Conservation (phyloP, 2,797 vertebrate species). For the Pseudopleuronectes americanus region DNA sequence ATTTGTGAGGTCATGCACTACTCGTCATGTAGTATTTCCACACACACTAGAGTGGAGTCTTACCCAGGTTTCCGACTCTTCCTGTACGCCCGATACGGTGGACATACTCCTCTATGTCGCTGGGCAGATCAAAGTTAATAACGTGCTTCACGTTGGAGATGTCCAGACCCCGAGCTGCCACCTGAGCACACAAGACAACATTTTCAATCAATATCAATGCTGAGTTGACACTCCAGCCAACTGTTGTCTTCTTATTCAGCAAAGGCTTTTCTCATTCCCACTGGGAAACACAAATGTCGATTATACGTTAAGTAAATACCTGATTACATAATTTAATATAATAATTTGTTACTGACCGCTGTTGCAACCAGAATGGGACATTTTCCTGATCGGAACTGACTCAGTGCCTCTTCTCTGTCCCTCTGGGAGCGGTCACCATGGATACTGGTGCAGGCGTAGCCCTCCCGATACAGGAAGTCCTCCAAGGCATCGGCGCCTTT, state of each 20-base stretch:
- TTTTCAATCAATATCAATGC: neutral
- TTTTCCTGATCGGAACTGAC: slow-evolving; percentile 95
- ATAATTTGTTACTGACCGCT: slow-evolving; percentile 79
- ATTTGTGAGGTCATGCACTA: too few relatives aligned
- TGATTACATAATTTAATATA: too few relatives aligned
- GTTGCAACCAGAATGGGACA: slow-evolving; percentile 97
- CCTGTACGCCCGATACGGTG: slow-evolving; percentile 96
- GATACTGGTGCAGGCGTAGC: slow-evolving; percentile 96
- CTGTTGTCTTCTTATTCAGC: too few relatives aligned
- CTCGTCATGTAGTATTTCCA: neutral
- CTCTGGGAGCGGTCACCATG: slow-evolving; percentile 96
- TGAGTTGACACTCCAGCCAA: too few relatives aligned
- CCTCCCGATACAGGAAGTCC: slow-evolving; percentile 94
- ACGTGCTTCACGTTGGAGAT: slow-evolving; percentile 96
- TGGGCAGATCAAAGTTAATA: slow-evolving; percentile 97
- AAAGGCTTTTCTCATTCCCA: too few relatives aligned
- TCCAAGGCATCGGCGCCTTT: slow-evolving; percentile 95
- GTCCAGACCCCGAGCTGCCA: slow-evolving; percentile 93
- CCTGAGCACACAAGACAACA: slow-evolving; percentile 73
- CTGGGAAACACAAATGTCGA: too few relatives aligned
- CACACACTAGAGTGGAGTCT: neutral
- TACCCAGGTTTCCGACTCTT: slow-evolving; percentile 95
- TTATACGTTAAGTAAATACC: too few relatives aligned
- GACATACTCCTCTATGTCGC: slow-evolving; percentile 97
- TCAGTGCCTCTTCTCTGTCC: slow-evolving; percentile 94